Evolutionary conservation across 2,797 vertebrate genomes (phyloP), one percentile per base, ranked within the genome.

Genomic region (Falco concolor): DNA sequence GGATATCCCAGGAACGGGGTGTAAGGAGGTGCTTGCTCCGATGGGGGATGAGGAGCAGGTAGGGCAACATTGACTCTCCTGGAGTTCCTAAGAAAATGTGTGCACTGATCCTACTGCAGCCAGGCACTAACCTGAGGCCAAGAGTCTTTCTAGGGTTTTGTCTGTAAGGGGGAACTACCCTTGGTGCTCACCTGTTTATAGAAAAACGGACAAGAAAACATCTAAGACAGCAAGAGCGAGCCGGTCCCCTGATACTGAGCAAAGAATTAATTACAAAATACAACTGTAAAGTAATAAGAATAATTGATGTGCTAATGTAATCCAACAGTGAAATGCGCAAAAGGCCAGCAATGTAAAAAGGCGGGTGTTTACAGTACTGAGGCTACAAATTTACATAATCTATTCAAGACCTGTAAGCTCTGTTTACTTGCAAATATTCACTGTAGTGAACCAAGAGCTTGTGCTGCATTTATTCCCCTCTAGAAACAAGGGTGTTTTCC

Each of bases 1-100:
- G 64, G 53, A 13, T 15, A 15, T 8, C 21, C 1, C 2, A 2
- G 38, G 34, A 8, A 5, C 0, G 24, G 19, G 14, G 30, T 1
- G 4, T 3, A 3, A 53, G 25, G 61, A 21, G 23, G 11, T 28
- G 30, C 44, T 15, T 3, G 50, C 57, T 32, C 25, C 2, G 4
- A 6, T 2, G 42, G 64, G 50, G n/a, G 22, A 0, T 7, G 38
- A 74, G 72, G 27, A 61, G 38, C 42, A 40, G 23, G 14, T 13
- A 5, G 28, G 12, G 65, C 36, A 60, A 30, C 0, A 4, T 36
- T 30, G 32, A 44, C 30, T 24, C 5, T 12, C 25, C 49, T 14
- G 27, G 14, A 52, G 4, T 1, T 27, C 13, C 57, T 32, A 1
- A 10, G 72, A 13, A 21, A 36, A 8, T 0, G 0, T 5, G 2